A percentile compares a stretch with the other conserved stretches of the same genome.
phyloP scores from a whole-genome alignment of 2,888 invertebrate species.

The Aporophyla nigra region DNA sequence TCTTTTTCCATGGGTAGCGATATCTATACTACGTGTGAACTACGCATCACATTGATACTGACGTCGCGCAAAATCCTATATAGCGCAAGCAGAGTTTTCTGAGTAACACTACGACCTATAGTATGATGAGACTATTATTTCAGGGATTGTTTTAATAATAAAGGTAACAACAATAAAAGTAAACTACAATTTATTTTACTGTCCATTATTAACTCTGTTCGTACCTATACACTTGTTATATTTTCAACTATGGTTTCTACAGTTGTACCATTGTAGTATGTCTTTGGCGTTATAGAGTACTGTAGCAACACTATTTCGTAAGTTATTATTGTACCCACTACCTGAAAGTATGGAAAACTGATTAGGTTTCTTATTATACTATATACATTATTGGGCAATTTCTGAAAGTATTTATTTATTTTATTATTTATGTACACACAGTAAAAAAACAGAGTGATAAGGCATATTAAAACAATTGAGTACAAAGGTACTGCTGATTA shows the following conservation, averaged over 20 bases:
- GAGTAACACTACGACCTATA: too few relatives aligned
- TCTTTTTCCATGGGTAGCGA: background rate
- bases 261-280: constrained; percentile 9
- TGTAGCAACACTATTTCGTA: constrained; percentile 76
- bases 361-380: background rate
- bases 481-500: too few relatives aligned
- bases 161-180: background rate
- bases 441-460: too few relatives aligned
- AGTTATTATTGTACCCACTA: constrained; percentile 72
- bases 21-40: too few relatives aligned
- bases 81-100: too few relatives aligned
- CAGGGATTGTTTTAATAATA: background rate
- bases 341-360: constrained; percentile 66
- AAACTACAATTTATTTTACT: background rate
- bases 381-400: too few relatives aligned
- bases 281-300: constrained; percentile 54
- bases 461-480: too few relatives aligned
- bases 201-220: background rate
- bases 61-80: too few relatives aligned
- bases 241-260: constrained; percentile 10
- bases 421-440: too few relatives aligned
- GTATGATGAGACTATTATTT: too few relatives aligned
- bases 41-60: too few relatives aligned
- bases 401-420: background rate
- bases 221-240: constrained; percentile 15